Evolutionary conservation across 2,797 vertebrate genomes (phyloP), one percentile per base, ranked within the genome.

Genomic region (Falco rusticolus): DNA sequence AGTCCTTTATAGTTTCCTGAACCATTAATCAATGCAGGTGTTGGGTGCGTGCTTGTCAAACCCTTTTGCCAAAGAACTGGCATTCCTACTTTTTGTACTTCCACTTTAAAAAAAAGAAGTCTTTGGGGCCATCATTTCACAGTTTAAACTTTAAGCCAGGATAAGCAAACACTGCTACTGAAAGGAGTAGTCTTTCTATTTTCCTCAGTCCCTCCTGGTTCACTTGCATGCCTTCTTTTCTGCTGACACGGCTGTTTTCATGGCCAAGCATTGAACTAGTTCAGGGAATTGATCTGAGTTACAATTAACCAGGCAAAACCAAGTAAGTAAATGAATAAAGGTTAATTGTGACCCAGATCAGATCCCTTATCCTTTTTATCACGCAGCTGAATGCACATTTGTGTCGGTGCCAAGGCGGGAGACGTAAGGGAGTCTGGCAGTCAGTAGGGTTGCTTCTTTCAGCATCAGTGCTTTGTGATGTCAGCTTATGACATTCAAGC

Each of bases 311-410:
- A 88, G 69, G 43, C 39, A 87, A 87, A 92, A 20, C 13, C 61
- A 64, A 90, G 41, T 16, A 81, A 81, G 31, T 76, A 76, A 69
- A 84, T 47, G 59, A 90, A 78, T 57, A 59, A 88, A 93, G 63
- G 80, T 69, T 75, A 76, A 63, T 37, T 84, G 80, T 92, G 56
- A 90, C 59, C 76, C 77, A 84, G 50, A 82, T 92, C 66, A 89
- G 88, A 37, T 12, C 43, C 25, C 31, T 53, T 78, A 29, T 34
- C 64, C 75, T 82, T 94, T 84, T 76, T 9, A 10, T 63, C 28
- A 15, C 28, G 16, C 47, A 34, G 12, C 48, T 69, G 59, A 66
- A 25, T n/a, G 39, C 34, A 24, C 0, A 0, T 33, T 79, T 1
- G 0, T 84, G n/a, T 50, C 2, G 1, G 14, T 82, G 71, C 43